Percentiles rank a stretch among this genome's conserved stretches.
Evolutionary conservation across 1,140 invertebrate genomes (phyloP).

Genomic region (Nasonia vitripennis): DNA sequence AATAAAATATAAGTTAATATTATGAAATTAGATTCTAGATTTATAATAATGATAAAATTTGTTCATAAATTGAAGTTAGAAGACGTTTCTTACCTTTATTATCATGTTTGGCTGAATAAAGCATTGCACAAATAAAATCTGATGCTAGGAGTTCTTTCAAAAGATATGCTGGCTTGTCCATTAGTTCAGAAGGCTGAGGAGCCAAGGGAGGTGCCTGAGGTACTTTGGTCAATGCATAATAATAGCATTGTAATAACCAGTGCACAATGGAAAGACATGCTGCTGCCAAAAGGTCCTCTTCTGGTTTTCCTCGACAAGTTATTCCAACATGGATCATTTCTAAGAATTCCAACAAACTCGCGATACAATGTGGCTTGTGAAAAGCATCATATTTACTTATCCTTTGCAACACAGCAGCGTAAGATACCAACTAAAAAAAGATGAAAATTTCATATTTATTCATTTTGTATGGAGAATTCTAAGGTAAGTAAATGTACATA

Average conservation of each 20-base stretch:
- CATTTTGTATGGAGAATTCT: neutral
- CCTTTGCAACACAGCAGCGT: slow-evolving; percentile 90
- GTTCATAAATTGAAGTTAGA: slow-evolving; percentile 3
- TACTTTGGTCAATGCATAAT: slow-evolving; percentile 77
- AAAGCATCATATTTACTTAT: slow-evolving; percentile 93
- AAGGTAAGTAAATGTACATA: slow-evolving; percentile 57
- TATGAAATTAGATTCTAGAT: neutral
- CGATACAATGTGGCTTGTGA: slow-evolving; percentile 91
- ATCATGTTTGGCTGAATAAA: slow-evolving; percentile 87
- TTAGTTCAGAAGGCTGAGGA: slow-evolving; percentile 77
- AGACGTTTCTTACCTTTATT: slow-evolving; percentile 66
- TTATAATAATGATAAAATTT: neutral
- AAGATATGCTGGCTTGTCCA: slow-evolving; percentile 83
- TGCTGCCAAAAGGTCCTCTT: slow-evolving; percentile 85
- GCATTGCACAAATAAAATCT: slow-evolving; percentile 87
- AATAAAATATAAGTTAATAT: slow-evolving; percentile 17
- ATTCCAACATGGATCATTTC: slow-evolving; percentile 85
- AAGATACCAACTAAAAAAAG: slow-evolving; percentile 84
- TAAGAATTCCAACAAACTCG: slow-evolving; percentile 89
- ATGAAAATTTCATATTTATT: slow-evolving; percentile 1
- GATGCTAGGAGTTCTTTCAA: slow-evolving; percentile 83
- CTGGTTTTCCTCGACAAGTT: slow-evolving; percentile 85
- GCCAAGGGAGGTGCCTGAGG: slow-evolving; percentile 72
- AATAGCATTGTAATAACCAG: slow-evolving; percentile 89
- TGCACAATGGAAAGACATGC: slow-evolving; percentile 85